Evolutionary conservation across 2,888 invertebrate genomes (phyloP).

Genomic region (Mongoloraphidia duomilia): DNA sequence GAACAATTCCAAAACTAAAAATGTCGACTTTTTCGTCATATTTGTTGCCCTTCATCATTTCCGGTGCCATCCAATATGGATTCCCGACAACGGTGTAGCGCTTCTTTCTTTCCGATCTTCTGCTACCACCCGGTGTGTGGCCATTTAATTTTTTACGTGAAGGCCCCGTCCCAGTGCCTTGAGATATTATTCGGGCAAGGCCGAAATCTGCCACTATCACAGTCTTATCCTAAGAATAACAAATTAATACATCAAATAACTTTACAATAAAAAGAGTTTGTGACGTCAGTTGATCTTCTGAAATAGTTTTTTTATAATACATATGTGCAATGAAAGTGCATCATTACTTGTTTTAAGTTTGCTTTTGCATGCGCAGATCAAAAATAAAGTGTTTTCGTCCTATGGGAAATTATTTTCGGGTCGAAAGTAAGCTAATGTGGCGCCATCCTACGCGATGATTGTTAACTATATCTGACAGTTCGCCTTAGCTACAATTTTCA

Average conservation of each 20-base stretch:
- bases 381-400: background rate
- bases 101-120: constrained; percentile 58
- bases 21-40: constrained; percentile 95
- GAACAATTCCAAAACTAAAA: constrained; percentile 87
- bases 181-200: constrained; percentile 65
- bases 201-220: constrained; percentile 96
- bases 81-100: constrained; percentile 92
- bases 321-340: no score
- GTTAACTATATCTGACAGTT: no score
- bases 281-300: background rate
- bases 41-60: constrained; percentile 93
- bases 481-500: no score
- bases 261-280: background rate
- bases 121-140: constrained; percentile 20
- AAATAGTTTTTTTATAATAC: no score
- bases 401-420: no score
- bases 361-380: background rate
- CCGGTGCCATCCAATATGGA: constrained; percentile 98
- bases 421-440: no score
- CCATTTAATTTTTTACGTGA: constrained; percentile 23
- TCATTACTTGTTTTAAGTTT: background rate
- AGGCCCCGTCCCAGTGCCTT: constrained; percentile 23
- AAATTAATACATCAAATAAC: background rate
- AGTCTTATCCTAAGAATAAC: constrained; percentile 54
- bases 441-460: no score